A percentile compares a stretch with the other conserved stretches of the same genome.
Conservation (phyloP, 1,140 invertebrate species). For the Eciton burchellii region DNA sequence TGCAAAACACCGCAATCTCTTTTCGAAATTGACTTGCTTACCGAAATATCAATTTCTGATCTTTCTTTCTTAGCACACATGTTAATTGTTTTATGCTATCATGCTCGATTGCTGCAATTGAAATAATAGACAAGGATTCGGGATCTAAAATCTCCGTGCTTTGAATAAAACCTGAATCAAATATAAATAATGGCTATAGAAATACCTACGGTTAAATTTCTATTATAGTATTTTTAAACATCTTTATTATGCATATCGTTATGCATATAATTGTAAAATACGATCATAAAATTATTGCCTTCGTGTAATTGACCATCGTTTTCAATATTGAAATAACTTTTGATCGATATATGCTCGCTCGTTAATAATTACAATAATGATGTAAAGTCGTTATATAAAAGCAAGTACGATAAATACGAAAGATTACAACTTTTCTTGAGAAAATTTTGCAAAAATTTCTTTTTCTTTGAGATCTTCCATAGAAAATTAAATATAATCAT, state of each 20-base stretch:
- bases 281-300: constrained; percentile 37
- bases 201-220: not conserved
- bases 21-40: not conserved
- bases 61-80: not conserved
- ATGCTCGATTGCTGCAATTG: not conserved
- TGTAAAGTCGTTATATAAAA: not conserved
- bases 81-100: not conserved
- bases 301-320: constrained; percentile 32
- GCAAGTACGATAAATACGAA: not conserved
- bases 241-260: constrained; percentile 16
- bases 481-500: too few relatives aligned
- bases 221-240: constrained; percentile 4
- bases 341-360: not conserved
- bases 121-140: not conserved
- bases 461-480: too few relatives aligned
- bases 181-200: not conserved
- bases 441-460: too few relatives aligned
- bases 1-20: constrained; percentile 61
- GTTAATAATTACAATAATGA: not conserved
- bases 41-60: not conserved
- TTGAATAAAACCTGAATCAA: not conserved
- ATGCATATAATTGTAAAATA: not conserved
- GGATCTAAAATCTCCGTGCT: not conserved
- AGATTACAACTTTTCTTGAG: too few relatives aligned
- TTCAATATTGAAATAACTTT: not conserved